phyloP scores from a whole-genome alignment of 2,113 vertebrate genomes.

The Gasterosteus aculeatus region DNA sequence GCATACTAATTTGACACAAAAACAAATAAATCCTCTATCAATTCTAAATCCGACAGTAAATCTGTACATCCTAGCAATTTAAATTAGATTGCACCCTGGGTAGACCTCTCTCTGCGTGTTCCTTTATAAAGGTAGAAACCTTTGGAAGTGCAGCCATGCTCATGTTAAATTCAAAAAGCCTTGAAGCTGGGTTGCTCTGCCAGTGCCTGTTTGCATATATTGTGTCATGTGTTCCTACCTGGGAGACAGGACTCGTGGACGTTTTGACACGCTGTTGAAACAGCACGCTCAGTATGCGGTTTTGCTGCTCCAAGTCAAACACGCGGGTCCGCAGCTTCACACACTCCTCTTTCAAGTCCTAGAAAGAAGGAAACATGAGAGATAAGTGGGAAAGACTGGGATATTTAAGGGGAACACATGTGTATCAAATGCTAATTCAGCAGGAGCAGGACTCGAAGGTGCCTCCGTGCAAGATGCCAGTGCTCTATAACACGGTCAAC shows the following conservation, averaged over 20 bases:
- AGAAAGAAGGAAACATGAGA: slow-evolving; percentile 11
- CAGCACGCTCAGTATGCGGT: slow-evolving; percentile 87
- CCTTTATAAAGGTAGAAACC: slow-evolving; percentile 42
- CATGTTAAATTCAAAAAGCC: slow-evolving; percentile 62
- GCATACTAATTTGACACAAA: slow-evolving; percentile 12
- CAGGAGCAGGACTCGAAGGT: slow-evolving; percentile 2
- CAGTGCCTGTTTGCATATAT: slow-evolving; percentile 36
- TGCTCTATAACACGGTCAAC: not conserved
- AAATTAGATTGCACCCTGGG: not conserved
- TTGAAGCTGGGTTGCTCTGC: slow-evolving; percentile 31
- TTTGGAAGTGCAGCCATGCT: slow-evolving; percentile 46
- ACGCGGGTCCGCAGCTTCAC: slow-evolving; percentile 92
- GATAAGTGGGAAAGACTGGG: not conserved
- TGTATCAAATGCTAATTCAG: slow-evolving; percentile 21
- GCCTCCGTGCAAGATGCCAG: not conserved
- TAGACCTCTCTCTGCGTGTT: slow-evolving; percentile 10
- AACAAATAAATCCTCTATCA: not conserved
- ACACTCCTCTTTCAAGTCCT: slow-evolving; percentile 93
- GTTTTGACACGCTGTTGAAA: slow-evolving; percentile 90
- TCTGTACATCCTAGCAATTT: not conserved
- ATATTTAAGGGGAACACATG: not conserved
- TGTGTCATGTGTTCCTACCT: slow-evolving; percentile 78
- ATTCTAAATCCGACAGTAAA: slow-evolving; percentile 2
- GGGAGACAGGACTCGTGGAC: slow-evolving; percentile 83
- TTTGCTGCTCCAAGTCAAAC: slow-evolving; percentile 93